These are phyloP conservation scores for Agrochola litura DNA, from an alignment of 2,888 invertebrate species.

Conservation along the genomic window DNA sequence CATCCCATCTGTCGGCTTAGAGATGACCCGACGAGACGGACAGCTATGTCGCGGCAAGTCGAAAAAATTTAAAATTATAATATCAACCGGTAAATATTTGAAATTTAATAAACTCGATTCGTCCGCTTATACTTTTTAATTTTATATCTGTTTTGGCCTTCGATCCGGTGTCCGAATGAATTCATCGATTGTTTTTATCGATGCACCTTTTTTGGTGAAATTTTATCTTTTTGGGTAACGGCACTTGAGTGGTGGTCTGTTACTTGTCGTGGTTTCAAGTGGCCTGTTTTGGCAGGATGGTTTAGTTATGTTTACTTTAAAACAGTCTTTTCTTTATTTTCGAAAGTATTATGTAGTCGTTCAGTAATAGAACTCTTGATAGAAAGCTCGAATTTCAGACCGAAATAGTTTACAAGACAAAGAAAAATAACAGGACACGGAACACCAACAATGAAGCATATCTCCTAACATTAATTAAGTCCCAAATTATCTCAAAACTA, in stretches of 20 bases:
- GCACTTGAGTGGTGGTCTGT: constrained; percentile 64
- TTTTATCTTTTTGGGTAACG: constrained; percentile 70
- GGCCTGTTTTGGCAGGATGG: constrained; percentile 33
- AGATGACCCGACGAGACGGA: constrained; percentile 53
- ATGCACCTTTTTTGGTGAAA: constrained; percentile 76
- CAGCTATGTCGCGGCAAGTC: constrained; percentile 60
- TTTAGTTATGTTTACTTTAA: constrained; percentile 38
- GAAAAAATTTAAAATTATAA: constrained; percentile 88
- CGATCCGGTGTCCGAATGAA: constrained; percentile 86
- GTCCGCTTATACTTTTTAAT: constrained; percentile 90
- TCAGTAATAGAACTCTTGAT: background rate
- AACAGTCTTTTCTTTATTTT: background rate
- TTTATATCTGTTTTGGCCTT: constrained; percentile 88
- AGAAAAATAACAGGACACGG: constrained; percentile 16
- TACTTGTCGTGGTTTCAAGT: constrained; percentile 44
- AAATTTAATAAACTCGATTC: constrained; percentile 88
- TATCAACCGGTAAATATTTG: constrained; percentile 86
- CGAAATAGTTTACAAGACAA: constrained; percentile 8
- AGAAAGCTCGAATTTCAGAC: constrained; percentile 2
- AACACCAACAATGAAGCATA: constrained; percentile 27
- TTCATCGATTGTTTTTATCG: constrained; percentile 83
- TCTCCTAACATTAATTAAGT: constrained; percentile 52
- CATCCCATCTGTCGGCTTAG: constrained; percentile 45
- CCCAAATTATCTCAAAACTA: constrained; percentile 60
- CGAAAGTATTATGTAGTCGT: background rate